A percentile compares a stretch with the other conserved stretches of the same genome.
These are phyloP conservation scores for Pheosia gnoma DNA, from an alignment of 2,888 invertebrate species.

Conservation along the genomic window DNA sequence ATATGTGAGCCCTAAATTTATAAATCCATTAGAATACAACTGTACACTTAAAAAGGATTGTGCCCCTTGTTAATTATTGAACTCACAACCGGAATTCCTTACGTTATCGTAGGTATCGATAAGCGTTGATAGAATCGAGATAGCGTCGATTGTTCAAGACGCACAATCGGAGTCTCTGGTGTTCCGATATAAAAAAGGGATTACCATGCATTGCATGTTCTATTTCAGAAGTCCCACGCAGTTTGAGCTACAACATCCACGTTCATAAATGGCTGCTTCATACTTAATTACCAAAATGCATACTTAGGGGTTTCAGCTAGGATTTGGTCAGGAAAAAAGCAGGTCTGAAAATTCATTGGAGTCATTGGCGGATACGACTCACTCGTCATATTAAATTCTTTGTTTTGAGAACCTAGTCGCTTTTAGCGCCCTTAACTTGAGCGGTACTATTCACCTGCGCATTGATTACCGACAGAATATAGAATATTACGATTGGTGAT, in stretches of 20 bases:
- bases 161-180: slow-evolving; percentile 19
- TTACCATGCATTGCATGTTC: slow-evolving; percentile 39
- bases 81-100: slow-evolving; percentile 24
- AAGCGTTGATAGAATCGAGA: slow-evolving; percentile 44
- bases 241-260: slow-evolving; percentile 14
- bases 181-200: slow-evolving; percentile 24
- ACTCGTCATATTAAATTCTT: no score
- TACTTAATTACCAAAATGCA: not conserved
- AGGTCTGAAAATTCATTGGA: no score
- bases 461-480: no score
- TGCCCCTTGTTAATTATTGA: slow-evolving; percentile 23
- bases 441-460: no score
- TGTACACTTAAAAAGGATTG: no score
- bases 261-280: slow-evolving; percentile 6
- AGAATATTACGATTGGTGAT: no score
- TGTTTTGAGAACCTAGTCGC: no score
- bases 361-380: no score
- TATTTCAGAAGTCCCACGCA: slow-evolving; percentile 62
- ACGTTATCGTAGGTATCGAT: slow-evolving; percentile 43
- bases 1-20: no score
- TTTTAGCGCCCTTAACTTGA: no score
- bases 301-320: not conserved
- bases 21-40: no score
- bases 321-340: not conserved
- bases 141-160: slow-evolving; percentile 39